phyloP scores from a whole-genome alignment of 2,888 invertebrate species.

The Strigamia maritima region DNA sequence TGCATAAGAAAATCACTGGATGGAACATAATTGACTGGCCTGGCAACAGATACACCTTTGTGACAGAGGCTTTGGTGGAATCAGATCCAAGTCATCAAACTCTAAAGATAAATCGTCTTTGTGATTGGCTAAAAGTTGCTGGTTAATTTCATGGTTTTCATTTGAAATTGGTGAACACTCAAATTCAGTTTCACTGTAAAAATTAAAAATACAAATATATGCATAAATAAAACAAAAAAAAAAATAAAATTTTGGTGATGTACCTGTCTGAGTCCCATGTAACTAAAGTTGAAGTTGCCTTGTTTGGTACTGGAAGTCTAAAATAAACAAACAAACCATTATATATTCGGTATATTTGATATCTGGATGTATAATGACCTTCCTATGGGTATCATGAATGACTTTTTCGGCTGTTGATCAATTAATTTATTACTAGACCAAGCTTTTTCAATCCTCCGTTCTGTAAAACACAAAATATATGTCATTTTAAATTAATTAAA shows the following conservation, averaged over 20 bases:
- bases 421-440: neutral
- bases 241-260: neutral
- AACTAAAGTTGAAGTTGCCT: neutral
- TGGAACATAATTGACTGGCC: constrained; percentile 32
- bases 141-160: constrained; percentile 4
- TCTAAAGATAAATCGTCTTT: constrained; percentile 29
- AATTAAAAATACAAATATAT: neutral
- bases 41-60: constrained; percentile 55
- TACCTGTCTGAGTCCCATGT: constrained; percentile 6
- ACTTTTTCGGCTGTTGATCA: neutral
- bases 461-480: neutral
- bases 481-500: neutral
- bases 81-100: constrained; percentile 57
- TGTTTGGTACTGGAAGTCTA: constrained; percentile 10
- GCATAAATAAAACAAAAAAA: neutral
- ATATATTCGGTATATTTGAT: neutral
- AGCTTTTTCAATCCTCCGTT: neutral
- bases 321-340: neutral
- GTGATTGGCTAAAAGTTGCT: neutral
- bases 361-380: neutral
- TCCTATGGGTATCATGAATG: neutral
- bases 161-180: neutral
- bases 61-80: constrained; percentile 55
- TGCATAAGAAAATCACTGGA: constrained; percentile 27
- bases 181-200: neutral